These are phyloP conservation scores for Sebastes wilsoni DNA, from an alignment of 2,797 vertebrate genomes.

Conservation along the genomic window DNA sequence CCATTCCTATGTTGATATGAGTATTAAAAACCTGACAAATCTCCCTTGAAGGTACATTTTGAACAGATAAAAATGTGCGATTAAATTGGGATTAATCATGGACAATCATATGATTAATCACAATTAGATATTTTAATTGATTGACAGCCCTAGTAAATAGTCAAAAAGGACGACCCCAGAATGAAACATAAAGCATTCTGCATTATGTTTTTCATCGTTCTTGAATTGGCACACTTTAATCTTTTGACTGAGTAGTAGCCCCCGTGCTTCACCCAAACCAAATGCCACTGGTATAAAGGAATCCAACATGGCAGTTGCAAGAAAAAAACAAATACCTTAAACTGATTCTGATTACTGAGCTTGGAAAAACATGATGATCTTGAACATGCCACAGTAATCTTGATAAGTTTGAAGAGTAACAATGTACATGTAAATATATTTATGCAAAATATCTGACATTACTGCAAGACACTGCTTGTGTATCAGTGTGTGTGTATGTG, in stretches of 20 bases:
- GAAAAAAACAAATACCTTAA: background rate
- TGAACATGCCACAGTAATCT: background rate
- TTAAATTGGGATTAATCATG: too few species aligned
- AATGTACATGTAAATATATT: background rate
- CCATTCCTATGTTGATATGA: background rate
- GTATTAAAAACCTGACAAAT: too few species aligned
- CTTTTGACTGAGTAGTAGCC: background rate
- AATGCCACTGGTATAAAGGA: background rate
- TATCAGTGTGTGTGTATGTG: background rate
- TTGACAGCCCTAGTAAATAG: background rate
- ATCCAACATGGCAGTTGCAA: conserved; percentile 6
- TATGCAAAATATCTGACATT: background rate
- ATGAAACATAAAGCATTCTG: background rate
- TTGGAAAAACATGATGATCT: background rate
- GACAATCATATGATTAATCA: too few species aligned
- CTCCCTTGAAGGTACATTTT: too few species aligned
- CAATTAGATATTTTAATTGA: too few species aligned
- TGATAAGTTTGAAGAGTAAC: background rate
- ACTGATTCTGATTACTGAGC: background rate
- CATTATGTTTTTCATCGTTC: background rate
- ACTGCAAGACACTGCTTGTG: background rate
- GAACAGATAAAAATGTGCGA: too few species aligned
- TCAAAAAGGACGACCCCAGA: background rate
- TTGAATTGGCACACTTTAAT: background rate
- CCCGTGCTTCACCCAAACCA: background rate